These are phyloP conservation scores for Lophura nycthemera DNA, from an alignment of 2,113 vertebrate genomes.

Conservation along the genomic window DNA sequence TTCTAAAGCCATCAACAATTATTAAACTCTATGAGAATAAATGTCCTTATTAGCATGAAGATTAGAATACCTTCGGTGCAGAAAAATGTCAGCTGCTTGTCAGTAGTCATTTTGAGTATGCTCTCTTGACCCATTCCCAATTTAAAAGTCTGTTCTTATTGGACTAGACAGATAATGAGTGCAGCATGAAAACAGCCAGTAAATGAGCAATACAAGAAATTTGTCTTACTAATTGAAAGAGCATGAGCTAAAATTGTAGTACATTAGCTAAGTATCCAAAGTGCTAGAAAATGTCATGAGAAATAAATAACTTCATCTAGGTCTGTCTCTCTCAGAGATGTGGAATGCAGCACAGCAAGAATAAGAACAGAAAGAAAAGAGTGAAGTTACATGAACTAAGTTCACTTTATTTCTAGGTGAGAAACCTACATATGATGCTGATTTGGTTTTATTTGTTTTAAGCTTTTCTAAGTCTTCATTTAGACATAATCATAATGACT, in stretches of 20 bases:
- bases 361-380: not conserved
- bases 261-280: constrained; percentile 41
- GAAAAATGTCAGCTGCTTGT: constrained; percentile 58
- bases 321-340: not conserved
- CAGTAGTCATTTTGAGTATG: constrained; percentile 37
- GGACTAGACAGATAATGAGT: constrained; percentile 48
- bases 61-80: constrained; percentile 49
- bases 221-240: constrained; percentile 67
- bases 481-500: not conserved
- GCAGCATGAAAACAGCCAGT: constrained; percentile 15
- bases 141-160: constrained; percentile 43
- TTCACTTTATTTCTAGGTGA: not conserved
- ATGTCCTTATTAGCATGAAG: constrained; percentile 56
- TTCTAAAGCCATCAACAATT: constrained; percentile 55
- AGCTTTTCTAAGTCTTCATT: not conserved
- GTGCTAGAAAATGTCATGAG: constrained; percentile 39
- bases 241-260: constrained; percentile 50
- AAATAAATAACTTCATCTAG: constrained; percentile 52
- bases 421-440: not conserved
- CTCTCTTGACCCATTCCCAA: constrained; percentile 56
- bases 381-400: not conserved
- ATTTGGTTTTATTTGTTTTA: not conserved
- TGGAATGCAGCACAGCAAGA: not conserved
- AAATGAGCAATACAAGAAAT: constrained; percentile 57
- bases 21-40: constrained; percentile 39